Percentiles rank a stretch among this genome's conserved stretches.
phyloP scores from a whole-genome alignment of 1,140 invertebrate genomes.

The Tetramorium simillimum region DNA sequence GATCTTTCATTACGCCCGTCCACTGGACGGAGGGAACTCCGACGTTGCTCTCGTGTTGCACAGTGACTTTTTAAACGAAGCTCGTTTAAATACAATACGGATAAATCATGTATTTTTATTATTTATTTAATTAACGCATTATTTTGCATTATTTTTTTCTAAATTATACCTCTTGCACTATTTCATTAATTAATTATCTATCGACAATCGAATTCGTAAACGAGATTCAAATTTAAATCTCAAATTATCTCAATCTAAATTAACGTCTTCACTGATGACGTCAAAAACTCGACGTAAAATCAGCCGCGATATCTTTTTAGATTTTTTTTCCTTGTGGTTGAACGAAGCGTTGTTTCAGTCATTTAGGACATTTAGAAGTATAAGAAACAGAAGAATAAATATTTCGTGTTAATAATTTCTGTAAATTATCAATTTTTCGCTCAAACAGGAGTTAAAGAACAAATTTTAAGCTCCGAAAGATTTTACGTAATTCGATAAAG shows the following conservation, averaged over 20 bases:
- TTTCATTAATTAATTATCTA: not conserved
- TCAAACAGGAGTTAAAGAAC: not conserved
- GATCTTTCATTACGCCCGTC: not conserved
- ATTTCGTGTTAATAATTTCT: not conserved
- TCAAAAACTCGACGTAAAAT: not conserved
- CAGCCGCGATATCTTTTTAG: not conserved
- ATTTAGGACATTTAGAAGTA: not conserved
- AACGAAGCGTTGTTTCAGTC: not conserved
- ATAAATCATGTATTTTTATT: not conserved
- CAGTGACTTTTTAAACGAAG: not conserved
- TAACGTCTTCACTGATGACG: too few species aligned
- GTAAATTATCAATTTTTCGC: not conserved
- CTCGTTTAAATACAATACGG: not conserved
- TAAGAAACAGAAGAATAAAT: not conserved
- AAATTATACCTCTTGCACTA: not conserved
- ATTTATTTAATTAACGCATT: not conserved
- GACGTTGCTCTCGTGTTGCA: not conserved
- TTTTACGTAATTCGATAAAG: not conserved
- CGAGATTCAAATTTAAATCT: too few species aligned
- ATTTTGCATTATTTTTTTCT: too few species aligned
- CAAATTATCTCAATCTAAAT: too few species aligned
- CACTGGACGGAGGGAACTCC: not conserved
- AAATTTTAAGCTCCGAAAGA: not conserved
- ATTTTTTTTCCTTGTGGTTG: not conserved
- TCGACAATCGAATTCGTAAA: too few species aligned